A percentile compares a stretch with the other conserved stretches of the same genome.
phyloP scores from a whole-genome alignment of 1,140 invertebrate genomes.

The Megalopta genalis region DNA sequence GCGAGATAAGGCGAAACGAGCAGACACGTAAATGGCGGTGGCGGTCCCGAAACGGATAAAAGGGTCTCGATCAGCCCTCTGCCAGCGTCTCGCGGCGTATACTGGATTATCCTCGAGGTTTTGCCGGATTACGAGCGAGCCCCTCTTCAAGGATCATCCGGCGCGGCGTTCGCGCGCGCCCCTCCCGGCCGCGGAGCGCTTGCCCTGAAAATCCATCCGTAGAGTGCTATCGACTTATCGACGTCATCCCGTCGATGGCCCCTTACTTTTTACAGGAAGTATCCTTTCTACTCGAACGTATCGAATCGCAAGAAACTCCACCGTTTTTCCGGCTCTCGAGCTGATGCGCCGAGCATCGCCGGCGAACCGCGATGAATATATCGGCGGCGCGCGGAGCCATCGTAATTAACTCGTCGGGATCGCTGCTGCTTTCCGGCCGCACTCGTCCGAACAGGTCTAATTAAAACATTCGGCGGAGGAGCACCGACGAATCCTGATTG shows the following conservation, averaged over 20 bases:
- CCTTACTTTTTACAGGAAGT: background rate
- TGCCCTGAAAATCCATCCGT: slow-evolving; percentile 34
- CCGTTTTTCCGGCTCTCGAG: slow-evolving; percentile 1
- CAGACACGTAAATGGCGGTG: slow-evolving; percentile 57
- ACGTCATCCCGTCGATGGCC: slow-evolving; percentile 34
- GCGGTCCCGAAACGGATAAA: slow-evolving; percentile 57
- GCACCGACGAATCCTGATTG: no score
- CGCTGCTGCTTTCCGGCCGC: no score
- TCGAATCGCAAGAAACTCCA: background rate
- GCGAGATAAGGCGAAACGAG: slow-evolving; percentile 55
- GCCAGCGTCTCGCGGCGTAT: slow-evolving; percentile 24
- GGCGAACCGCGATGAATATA: no score
- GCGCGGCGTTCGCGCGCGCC: slow-evolving; percentile 26
- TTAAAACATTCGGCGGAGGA: no score
- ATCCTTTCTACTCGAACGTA: background rate
- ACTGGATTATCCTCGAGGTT: slow-evolving; percentile 62
- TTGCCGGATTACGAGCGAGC: slow-evolving; percentile 53
- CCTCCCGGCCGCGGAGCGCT: background rate
- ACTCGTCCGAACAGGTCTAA: no score
- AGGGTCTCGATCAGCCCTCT: slow-evolving; percentile 58
- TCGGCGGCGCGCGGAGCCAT: no score
- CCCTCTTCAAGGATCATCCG: slow-evolving; percentile 50
- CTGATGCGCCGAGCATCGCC: no score
- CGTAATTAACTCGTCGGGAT: background rate
- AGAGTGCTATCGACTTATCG: slow-evolving; percentile 53